These are phyloP conservation scores for Pogonomyrmex californicus DNA, from an alignment of 1,140 invertebrate species.

Conservation along the genomic window DNA sequence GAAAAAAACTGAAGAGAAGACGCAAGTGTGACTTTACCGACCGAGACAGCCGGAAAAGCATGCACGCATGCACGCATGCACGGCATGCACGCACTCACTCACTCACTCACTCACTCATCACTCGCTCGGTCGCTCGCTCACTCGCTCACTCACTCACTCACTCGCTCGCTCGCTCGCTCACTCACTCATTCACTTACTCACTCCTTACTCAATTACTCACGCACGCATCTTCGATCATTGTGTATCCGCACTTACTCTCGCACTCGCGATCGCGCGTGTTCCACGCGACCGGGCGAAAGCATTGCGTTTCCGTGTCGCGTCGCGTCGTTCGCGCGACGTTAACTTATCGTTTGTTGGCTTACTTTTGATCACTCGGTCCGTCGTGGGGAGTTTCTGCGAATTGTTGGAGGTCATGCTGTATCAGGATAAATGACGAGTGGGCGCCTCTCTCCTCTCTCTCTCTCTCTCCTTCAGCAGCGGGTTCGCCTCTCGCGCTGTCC, in stretches of 20 bases:
- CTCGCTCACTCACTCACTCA: no score
- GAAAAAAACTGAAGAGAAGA: neutral
- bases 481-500: conserved; percentile 45
- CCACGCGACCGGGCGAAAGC: neutral
- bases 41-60: conserved; percentile 70
- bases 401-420: conserved; percentile 88
- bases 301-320: no score
- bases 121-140: no score
- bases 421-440: conserved; percentile 79
- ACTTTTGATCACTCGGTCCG: conserved; percentile 92
- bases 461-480: conserved; percentile 38
- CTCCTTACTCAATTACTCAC: no score
- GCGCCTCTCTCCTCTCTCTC: conserved; percentile 62
- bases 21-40: conserved; percentile 74
- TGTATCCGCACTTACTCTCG: neutral
- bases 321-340: conserved; percentile 37
- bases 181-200: no score
- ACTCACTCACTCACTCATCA: no score
- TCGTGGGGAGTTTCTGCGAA: conserved; percentile 90
- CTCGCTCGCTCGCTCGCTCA: no score
- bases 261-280: neutral
- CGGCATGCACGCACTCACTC: no score
- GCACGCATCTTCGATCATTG: conserved; percentile 32
- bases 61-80: neutral
- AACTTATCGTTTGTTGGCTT: conserved; percentile 82